Evolutionary conservation across 1,140 invertebrate species (phyloP), one percentile per base, ranked within the genome.

Genomic region (Trissolcus basalis): DNA sequence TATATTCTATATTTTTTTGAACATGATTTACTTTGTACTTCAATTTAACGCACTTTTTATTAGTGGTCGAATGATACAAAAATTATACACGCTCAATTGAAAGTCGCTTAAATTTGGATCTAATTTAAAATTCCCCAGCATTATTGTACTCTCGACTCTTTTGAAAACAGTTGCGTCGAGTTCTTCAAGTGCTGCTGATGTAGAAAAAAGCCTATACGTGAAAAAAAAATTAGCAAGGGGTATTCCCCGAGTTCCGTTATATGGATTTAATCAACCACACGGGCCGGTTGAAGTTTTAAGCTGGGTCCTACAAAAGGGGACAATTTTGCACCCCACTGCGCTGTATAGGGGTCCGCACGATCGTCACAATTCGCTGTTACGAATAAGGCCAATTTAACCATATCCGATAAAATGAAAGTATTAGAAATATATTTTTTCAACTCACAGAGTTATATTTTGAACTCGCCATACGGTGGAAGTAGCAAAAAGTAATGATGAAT

Each of bases 211-310:
- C n/a, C n/a, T n/a, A n/a, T n/a, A n/a, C n/a, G n/a, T 48, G 15
- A 43, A 61, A 55, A 54, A 39, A 39, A 70, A 70, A 70, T 70
- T 70, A 44, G 49, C 50, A 56, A 63, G 51, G 51, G 56, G 44
- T 32, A 12, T 35, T n/a, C 19, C 53, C 53, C 59, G 39, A 36
- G 13, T 33, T 36, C 39, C 27, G 36, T 49, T 44, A 59, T 64
- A 33, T 32, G 54, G 45, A 48, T 64, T 72, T 64, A 72, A 72
- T 72, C 60, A 64, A 64, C 69, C 54, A 53, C 32, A 64, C 19
- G 33, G 51, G 39, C 51, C 69, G 11, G 54, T 53, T 59, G 69
- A 47, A 58, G 51, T 39, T 64, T 55, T 39, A 48, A 58, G 44
- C 32, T 32, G 59, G 59, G 47, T 15, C 58, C 53, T 41, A 13